Percentiles rank a stretch among this genome's conserved stretches.
Evolutionary conservation across 2,113 vertebrate species (phyloP).

Genomic region (human): DNA sequence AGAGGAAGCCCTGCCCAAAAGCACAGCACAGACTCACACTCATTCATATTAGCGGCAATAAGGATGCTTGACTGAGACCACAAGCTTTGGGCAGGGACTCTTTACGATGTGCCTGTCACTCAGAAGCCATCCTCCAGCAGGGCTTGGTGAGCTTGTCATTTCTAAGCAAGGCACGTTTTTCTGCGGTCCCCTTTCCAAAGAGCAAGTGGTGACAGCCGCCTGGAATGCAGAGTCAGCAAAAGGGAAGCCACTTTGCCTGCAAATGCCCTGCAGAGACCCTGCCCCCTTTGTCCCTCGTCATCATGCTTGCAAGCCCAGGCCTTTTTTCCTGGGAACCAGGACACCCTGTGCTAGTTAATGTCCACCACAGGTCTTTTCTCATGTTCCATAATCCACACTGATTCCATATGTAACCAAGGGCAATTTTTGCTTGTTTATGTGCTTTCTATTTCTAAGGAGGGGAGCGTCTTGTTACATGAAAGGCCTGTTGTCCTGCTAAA

Average conservation of each 20-base stretch:
- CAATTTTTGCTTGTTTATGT: not conserved
- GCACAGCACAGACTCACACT: not conserved
- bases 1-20: not conserved
- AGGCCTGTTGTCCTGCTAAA: not conserved
- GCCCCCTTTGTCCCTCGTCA: not conserved
- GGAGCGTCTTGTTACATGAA: not conserved
- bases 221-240: conserved; percentile 66
- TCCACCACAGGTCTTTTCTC: not conserved
- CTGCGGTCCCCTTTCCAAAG: conserved; percentile 61
- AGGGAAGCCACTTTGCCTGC: conserved; percentile 36
- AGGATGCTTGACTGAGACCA: not conserved
- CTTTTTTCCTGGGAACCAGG: not conserved
- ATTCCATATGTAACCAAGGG: not conserved
- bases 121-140: not conserved
- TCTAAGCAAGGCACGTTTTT: conserved; percentile 70
- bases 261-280: not conserved
- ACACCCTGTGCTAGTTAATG: not conserved
- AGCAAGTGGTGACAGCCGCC: conserved; percentile 40
- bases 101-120: not conserved
- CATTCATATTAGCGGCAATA: not conserved
- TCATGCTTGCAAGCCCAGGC: not conserved
- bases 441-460: not conserved
- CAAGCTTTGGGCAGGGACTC: no score
- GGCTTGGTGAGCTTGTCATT: conserved; percentile 45
- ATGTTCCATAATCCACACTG: not conserved